Percentiles rank a stretch among this genome's conserved stretches.
These are phyloP conservation scores for Pavo muticus DNA, from an alignment of 2,113 vertebrate species.

Conservation along the genomic window DNA sequence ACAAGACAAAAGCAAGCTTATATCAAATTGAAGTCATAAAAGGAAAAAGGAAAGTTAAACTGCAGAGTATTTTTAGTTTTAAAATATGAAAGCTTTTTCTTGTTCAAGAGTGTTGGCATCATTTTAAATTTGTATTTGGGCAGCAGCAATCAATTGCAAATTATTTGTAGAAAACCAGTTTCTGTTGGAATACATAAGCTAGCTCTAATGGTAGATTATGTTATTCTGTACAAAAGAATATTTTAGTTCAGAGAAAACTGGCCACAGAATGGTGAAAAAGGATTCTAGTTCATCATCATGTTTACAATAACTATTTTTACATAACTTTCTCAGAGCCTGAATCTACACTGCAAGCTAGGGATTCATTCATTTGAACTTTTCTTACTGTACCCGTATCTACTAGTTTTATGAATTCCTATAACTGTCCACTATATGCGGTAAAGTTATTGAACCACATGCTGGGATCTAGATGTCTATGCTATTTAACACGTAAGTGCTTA, in stretches of 20 bases:
- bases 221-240: neutral
- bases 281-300: neutral
- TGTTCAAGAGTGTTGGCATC: neutral
- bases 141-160: neutral
- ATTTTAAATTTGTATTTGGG: neutral
- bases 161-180: neutral
- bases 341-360: neutral
- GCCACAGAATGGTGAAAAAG: neutral
- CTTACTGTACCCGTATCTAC: neutral
- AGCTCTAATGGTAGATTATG: neutral
- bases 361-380: neutral
- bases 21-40: slow-evolving; percentile 27
- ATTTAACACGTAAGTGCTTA: neutral
- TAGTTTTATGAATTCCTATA: neutral
- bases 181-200: neutral
- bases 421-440: neutral
- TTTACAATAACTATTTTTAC: neutral
- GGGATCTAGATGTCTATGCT: neutral
- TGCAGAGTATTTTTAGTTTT: neutral
- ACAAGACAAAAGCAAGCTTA: neutral
- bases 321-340: neutral
- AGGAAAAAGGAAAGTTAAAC: neutral
- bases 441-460: neutral
- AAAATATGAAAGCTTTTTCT: neutral
- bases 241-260: neutral